Evolutionary conservation across 2,113 vertebrate genomes (phyloP).

Genomic region (Colossoma macropomum): DNA sequence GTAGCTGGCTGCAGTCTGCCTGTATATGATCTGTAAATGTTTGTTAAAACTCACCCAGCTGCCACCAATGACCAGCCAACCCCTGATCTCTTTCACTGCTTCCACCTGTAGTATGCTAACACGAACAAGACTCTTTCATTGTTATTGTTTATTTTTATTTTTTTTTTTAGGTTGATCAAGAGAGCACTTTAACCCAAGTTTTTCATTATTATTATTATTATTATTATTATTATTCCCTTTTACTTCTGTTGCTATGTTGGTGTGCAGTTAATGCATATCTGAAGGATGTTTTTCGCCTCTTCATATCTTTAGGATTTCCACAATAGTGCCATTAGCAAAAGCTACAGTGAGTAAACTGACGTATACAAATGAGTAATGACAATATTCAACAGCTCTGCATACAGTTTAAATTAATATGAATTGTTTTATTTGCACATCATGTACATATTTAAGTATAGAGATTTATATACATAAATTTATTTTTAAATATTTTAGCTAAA

Average conservation of each 20-base stretch:
- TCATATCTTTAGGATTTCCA: conserved; percentile 74
- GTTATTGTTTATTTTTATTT: background rate
- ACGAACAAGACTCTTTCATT: background rate
- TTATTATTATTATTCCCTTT: background rate
- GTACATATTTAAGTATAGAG: conserved; percentile 90
- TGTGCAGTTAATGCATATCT: conserved; percentile 22
- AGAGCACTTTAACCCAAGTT: conserved; percentile 46
- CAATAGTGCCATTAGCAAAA: conserved; percentile 78
- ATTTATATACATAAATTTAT: conserved; percentile 91
- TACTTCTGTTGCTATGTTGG: background rate
- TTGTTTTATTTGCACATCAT: conserved; percentile 84
- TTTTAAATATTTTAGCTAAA: conserved; percentile 85
- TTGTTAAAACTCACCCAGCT: background rate
- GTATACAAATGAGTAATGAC: conserved; percentile 52
- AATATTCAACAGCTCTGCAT: conserved; percentile 17
- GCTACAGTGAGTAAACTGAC: conserved; percentile 80
- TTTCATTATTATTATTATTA: background rate
- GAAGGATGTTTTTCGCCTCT: conserved; percentile 56
- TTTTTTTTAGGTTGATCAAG: background rate
- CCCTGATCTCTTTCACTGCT: background rate
- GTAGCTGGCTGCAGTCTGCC: background rate
- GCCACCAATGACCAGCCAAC: background rate
- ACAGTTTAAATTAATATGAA: conserved; percentile 27
- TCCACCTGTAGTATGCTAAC: background rate
- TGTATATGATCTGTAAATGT: background rate